A percentile compares a stretch with the other conserved stretches of the same genome.
These are phyloP conservation scores for Thecocarcelia acutangulata DNA, from an alignment of 2,888 invertebrate species.

Conservation along the genomic window DNA sequence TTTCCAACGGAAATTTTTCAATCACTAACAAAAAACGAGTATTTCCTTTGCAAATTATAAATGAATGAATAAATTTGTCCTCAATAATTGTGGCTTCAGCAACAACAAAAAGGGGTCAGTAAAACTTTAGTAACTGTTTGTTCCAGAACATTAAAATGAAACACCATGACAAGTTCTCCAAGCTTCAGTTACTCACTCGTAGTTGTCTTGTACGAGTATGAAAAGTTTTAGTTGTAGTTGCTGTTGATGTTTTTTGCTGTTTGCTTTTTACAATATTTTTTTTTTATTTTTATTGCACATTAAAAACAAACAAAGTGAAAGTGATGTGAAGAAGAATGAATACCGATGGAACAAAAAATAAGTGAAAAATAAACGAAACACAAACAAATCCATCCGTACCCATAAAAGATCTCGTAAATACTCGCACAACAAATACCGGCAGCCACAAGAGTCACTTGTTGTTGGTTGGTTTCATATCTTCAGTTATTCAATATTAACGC, in stretches of 20 bases:
- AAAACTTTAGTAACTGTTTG: constrained; percentile 57
- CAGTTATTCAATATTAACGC: neutral
- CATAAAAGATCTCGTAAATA: constrained; percentile 10
- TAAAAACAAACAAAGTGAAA: constrained; percentile 63
- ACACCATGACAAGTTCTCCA: constrained; percentile 55
- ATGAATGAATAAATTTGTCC: constrained; percentile 54
- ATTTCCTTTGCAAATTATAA: constrained; percentile 37
- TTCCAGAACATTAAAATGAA: constrained; percentile 54
- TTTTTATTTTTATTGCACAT: constrained; percentile 43
- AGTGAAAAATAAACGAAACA: neutral
- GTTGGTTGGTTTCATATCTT: constrained; percentile 32
- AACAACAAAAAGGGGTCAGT: constrained; percentile 54
- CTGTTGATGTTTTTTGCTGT: constrained; percentile 5
- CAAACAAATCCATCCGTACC: constrained; percentile 17
- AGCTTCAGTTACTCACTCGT: too few relatives aligned
- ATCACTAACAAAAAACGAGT: constrained; percentile 9
- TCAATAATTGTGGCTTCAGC: constrained; percentile 12
- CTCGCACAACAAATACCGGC: constrained; percentile 23
- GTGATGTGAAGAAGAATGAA: constrained; percentile 55
- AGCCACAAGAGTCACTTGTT: constrained; percentile 44
- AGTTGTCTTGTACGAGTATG: too few relatives aligned
- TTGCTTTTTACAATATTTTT: constrained; percentile 3
- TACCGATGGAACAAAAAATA: constrained; percentile 40
- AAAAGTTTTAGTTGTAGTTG: constrained; percentile 3
- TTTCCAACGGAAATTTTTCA: constrained; percentile 24